A percentile compares a stretch with the other conserved stretches of the same genome.
Conservation (phyloP, 1,140 invertebrate species). For the Galendromus occidentalis region DNA sequence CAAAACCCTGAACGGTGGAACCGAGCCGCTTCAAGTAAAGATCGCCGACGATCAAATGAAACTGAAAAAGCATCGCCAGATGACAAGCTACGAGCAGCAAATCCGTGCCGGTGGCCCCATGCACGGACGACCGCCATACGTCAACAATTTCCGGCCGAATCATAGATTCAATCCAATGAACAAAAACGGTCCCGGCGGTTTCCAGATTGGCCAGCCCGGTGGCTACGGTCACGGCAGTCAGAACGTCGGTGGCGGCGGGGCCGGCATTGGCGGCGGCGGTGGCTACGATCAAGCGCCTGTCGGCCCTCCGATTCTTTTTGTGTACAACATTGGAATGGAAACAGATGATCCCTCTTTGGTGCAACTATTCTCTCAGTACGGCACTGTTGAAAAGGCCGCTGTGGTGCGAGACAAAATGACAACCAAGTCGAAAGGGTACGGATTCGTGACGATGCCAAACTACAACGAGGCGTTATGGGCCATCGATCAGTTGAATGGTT, state of each 20-base stretch:
- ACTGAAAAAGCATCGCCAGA: background rate
- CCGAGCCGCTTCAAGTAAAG: constrained; percentile 60
- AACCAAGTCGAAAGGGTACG: constrained; percentile 28
- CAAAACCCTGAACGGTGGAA: constrained; percentile 55
- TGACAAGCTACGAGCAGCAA: background rate
- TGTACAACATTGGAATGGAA: constrained; percentile 31
- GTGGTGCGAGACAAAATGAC: constrained; percentile 27
- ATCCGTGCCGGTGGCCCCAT: background rate
- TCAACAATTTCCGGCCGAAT: background rate
- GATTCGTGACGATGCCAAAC: constrained; percentile 32
- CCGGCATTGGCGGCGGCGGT: constrained; percentile 22
- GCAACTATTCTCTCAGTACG: constrained; percentile 28
- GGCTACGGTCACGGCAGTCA: background rate
- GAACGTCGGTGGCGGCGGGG: constrained; percentile 1
- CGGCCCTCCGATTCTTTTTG: constrained; percentile 24
- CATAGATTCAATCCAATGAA: background rate
- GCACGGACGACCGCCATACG: background rate
- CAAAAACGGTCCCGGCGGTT: constrained; percentile 9
- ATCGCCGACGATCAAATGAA: constrained; percentile 51
- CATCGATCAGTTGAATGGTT: constrained; percentile 28
- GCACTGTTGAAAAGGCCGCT: constrained; percentile 29
- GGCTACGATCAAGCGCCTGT: no score
- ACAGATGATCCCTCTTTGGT: constrained; percentile 28
- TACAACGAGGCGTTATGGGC: constrained; percentile 29
- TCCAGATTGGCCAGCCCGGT: constrained; percentile 15